Evolutionary conservation across 2,888 invertebrate genomes (phyloP), one percentile per base, ranked within the genome.

Genomic region (Caenorhabditis sp.): DNA sequence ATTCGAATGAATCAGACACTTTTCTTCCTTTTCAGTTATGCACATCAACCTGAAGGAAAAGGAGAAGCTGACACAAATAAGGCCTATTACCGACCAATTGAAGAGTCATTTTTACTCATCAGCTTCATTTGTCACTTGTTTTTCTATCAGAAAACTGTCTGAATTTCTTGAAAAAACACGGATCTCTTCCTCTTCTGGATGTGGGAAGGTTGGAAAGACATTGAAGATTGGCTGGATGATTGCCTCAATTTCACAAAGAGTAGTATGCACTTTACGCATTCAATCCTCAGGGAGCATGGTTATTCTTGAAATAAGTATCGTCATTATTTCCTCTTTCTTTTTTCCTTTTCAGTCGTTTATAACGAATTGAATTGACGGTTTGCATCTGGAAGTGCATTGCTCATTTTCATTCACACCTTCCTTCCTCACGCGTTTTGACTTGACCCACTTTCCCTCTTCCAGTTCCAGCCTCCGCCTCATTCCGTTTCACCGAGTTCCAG

Each of bases 111-210:
- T 35, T n/a, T 9, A 60, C 74, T 60, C 58, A 64, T 74, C 58
- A 74, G 74, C 74, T 24, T 47, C 60, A 67, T 67, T 74, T 60
- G 60, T 50, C 37, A 74, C 65, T 74, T 67, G 65, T 74, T 65
- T 74, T 65, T 71, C 51, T 40, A 24, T 24, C 50, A 9, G 22
- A 15, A 9, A 53, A 28, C 6, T 13, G n/a, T 5, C 18, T 15
- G 35, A 35, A 53, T 8, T 22, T n/a, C 18, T 0, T 26, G n/a
- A 18, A 40, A 74, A 56, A 74, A 51, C 40, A 58, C 44, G 65
- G 24, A 56, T 28, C 53, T 47, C 47, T 53, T 51, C 13, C 53
- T 18, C 60, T 58, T 62, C 11, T 24, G 51, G 0, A n/a, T 26
- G 5, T n/a, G 13, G 55, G 44, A 15, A 44, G 13, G n/a, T n/a